A percentile compares a stretch with the other conserved stretches of the same genome.
These are phyloP conservation scores for Acleris cristana DNA, from an alignment of 2,888 invertebrate species.

Conservation along the genomic window DNA sequence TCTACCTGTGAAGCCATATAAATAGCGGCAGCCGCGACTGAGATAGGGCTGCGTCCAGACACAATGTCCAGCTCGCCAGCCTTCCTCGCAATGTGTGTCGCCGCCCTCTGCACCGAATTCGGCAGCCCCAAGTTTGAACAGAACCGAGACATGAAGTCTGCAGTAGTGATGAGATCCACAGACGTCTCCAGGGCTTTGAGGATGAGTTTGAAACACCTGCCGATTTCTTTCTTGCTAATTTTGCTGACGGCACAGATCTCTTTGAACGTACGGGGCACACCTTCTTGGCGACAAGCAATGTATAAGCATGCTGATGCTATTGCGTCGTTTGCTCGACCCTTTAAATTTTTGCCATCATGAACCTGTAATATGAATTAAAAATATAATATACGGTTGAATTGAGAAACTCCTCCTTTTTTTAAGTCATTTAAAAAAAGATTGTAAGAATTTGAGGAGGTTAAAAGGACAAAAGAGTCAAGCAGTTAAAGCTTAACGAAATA, in stretches of 20 bases:
- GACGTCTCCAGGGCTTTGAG: conserved; percentile 98
- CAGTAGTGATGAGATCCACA: conserved; percentile 98
- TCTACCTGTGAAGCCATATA: conserved; percentile 98
- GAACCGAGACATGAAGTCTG: conserved; percentile 99
- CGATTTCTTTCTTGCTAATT: conserved; percentile 99
- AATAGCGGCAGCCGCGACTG: conserved; percentile 99
- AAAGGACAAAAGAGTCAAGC: not conserved
- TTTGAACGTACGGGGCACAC: conserved; percentile 99
- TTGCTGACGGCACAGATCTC: conserved; percentile 99
- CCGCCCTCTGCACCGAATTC: conserved; percentile 95
- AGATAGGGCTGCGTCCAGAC: conserved; percentile 98
- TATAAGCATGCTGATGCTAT: conserved; percentile 99
- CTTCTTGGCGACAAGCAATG: conserved; percentile 99
- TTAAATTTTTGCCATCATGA: conserved; percentile 97
- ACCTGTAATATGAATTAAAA: conserved; percentile 83
- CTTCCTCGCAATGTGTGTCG: conserved; percentile 97
- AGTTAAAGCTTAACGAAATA: not conserved
- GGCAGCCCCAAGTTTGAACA: conserved; percentile 97
- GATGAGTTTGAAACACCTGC: conserved; percentile 98
- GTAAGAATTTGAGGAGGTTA: no score
- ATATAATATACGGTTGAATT: no score
- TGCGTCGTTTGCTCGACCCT: conserved; percentile 98
- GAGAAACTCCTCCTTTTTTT: no score
- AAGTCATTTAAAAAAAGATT: no score
- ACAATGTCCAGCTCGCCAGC: conserved; percentile 99